phyloP scores from a whole-genome alignment of 2,113 vertebrate species.

The Gnathonemus echidnorhynchus region DNA sequence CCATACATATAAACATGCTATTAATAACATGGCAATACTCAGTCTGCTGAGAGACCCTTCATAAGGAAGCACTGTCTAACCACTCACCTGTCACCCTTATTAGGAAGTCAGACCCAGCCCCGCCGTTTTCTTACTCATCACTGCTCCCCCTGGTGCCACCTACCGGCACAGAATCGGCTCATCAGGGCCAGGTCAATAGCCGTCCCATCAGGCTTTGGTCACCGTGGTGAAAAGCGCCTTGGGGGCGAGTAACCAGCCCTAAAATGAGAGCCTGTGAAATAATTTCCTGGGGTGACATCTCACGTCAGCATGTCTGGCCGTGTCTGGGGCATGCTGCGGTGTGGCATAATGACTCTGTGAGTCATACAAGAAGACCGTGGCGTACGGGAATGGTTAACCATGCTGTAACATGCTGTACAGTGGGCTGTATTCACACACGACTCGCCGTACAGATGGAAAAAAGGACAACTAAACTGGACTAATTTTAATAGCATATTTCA shows the following conservation, averaged over 20 bases:
- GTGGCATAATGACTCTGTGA: not conserved
- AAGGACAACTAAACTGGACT: too few species aligned
- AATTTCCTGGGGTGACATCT: not conserved
- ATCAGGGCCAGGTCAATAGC: not conserved
- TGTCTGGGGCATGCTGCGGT: not conserved
- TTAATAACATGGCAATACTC: not conserved
- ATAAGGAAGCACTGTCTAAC: not conserved
- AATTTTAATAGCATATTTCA: not conserved
- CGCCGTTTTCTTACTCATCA: not conserved
- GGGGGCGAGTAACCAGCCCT: not conserved
- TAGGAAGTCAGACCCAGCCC: not conserved
- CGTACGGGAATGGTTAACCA: not conserved
- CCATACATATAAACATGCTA: not conserved
- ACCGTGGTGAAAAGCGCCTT: not conserved
- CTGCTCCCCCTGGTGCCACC: not conserved
- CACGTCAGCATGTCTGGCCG: not conserved
- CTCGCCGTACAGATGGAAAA: not conserved
- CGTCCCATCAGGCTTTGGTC: constrained; percentile 11
- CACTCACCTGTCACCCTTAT: not conserved
- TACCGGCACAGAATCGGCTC: not conserved
- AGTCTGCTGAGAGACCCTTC: not conserved
- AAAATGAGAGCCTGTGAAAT: not conserved
- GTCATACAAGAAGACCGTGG: not conserved
- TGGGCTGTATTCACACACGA: not conserved
- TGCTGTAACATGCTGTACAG: not conserved